Conservation (phyloP, 2,888 invertebrate species). For the Eristalinus aeneus region DNA sequence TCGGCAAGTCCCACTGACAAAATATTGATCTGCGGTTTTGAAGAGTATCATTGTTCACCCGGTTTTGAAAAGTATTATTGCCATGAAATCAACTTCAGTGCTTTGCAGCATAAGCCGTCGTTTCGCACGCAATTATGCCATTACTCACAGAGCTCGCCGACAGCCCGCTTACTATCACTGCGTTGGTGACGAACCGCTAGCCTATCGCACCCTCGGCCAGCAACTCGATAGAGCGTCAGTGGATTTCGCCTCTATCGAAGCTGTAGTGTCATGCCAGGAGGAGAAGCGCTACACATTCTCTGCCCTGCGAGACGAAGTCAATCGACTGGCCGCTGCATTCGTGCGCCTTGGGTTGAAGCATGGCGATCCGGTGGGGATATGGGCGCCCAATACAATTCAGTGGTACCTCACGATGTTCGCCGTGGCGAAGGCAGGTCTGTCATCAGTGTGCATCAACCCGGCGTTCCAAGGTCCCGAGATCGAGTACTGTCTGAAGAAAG, state of each 20-base stretch:
- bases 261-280: constrained; percentile 83
- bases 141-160: not conserved
- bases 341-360: constrained; percentile 84
- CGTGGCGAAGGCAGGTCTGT: constrained; percentile 86
- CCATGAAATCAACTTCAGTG: not conserved
- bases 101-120: not conserved
- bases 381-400: constrained; percentile 89
- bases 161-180: constrained; percentile 82
- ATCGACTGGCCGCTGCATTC: constrained; percentile 87
- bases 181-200: constrained; percentile 82
- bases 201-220: constrained; percentile 83
- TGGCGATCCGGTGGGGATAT: constrained; percentile 90
- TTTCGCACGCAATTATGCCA: not conserved
- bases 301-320: constrained; percentile 82
- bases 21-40: not conserved
- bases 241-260: constrained; percentile 82
- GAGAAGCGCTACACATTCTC: constrained; percentile 81
- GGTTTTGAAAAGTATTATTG: too few species aligned
- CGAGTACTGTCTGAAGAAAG: constrained; percentile 87
- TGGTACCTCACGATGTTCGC: constrained; percentile 89
- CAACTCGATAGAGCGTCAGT: constrained; percentile 82
- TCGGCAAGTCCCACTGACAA: too few species aligned
- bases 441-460: constrained; percentile 90
- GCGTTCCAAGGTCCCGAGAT: constrained; percentile 87
- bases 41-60: too few species aligned